These are phyloP conservation scores for Cryptosula pallasiana DNA, from an alignment of 2,888 invertebrate genomes.

Conservation along the genomic window DNA sequence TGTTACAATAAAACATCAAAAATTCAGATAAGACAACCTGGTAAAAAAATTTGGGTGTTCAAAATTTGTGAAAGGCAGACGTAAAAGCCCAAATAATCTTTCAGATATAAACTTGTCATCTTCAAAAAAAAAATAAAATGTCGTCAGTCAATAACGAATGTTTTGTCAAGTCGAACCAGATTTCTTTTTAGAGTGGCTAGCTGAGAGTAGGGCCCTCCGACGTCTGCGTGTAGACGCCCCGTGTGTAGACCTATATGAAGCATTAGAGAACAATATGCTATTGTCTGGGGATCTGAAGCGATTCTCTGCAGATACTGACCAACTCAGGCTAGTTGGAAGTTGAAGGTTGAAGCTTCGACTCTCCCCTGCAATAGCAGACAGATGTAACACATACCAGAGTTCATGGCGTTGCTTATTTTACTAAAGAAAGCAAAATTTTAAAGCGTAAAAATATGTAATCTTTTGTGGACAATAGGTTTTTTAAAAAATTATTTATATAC, in stretches of 20 bases:
- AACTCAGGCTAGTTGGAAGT: background rate
- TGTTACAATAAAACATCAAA: too few relatives aligned
- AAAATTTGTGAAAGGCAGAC: too few relatives aligned
- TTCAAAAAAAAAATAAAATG: background rate
- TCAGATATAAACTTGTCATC: background rate
- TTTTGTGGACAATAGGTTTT: too few relatives aligned
- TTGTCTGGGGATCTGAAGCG: background rate
- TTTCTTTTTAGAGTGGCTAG: conserved; percentile 19
- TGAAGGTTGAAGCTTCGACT: background rate
- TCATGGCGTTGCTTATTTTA: background rate
- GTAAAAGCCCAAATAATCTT: too few relatives aligned
- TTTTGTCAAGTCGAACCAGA: background rate
- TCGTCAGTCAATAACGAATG: background rate
- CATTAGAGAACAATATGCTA: background rate
- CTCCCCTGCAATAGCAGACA: background rate
- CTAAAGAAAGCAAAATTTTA: background rate
- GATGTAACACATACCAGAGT: background rate
- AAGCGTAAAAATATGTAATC: too few relatives aligned
- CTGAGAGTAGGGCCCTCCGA: background rate
- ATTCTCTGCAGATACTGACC: background rate
- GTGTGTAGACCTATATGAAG: background rate
- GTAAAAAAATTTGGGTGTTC: too few relatives aligned
- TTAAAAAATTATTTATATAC: too few relatives aligned
- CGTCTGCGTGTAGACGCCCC: background rate
- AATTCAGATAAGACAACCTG: too few relatives aligned